Percentiles rank a stretch among this genome's conserved stretches.
Conservation (phyloP, 2,797 vertebrate species). For the Tragelaphus eurycerus region DNA sequence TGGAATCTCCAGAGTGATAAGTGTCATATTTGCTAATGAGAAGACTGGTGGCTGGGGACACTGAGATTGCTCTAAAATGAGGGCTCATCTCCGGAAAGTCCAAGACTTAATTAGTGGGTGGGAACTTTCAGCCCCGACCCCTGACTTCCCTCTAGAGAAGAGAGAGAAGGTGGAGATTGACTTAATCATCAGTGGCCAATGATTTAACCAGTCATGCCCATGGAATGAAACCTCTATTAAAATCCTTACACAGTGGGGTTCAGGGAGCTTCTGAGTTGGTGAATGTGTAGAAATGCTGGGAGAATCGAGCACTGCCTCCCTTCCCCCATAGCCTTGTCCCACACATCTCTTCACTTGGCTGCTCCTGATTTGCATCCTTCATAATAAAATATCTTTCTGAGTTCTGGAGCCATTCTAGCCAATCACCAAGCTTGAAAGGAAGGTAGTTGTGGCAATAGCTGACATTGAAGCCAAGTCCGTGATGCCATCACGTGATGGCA, state of each 20-base stretch:
- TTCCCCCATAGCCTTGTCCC: accelerated
- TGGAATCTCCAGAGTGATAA: neutral
- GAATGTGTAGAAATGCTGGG: neutral
- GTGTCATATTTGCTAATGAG: neutral
- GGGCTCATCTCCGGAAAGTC: neutral
- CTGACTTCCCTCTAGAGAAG: neutral
- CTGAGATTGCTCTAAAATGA: neutral
- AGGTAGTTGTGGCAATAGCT: neutral
- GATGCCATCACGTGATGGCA: too few species aligned
- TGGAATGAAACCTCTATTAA: neutral
- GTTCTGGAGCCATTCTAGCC: neutral
- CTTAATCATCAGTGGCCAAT: neutral
- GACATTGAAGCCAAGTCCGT: accelerated
- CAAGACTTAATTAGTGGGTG: neutral
- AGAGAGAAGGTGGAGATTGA: neutral
- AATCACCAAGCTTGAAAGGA: neutral
- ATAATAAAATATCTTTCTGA: neutral
- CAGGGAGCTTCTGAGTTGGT: neutral
- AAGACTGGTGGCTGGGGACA: neutral
- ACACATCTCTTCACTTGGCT: neutral
- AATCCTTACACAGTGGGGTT: neutral
- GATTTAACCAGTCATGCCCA: neutral
- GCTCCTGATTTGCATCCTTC: neutral
- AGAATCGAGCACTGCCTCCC: neutral
- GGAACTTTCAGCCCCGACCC: neutral